A percentile compares a stretch with the other conserved stretches of the same genome.
phyloP scores from a whole-genome alignment of 2,797 vertebrate genomes.

The Pipistrellus pygmaeus region DNA sequence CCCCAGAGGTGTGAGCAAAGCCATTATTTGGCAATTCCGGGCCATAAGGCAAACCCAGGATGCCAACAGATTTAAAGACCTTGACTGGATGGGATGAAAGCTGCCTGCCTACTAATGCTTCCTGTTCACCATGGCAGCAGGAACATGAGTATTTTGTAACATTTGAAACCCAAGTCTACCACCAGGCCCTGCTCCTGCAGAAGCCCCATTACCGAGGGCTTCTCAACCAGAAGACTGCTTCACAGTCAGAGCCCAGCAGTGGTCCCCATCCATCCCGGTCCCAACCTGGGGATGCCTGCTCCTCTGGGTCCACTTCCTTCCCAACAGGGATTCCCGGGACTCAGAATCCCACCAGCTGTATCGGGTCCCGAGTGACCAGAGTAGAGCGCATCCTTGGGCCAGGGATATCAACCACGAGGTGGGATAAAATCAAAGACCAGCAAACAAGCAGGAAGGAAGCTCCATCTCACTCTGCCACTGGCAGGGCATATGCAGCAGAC shows the following conservation, averaged over 20 bases:
- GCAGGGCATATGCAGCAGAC: neutral
- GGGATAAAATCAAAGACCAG: neutral
- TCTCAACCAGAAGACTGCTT: neutral
- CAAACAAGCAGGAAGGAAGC: neutral
- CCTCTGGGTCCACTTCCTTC: neutral
- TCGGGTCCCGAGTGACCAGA: neutral
- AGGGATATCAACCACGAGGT: too few species aligned
- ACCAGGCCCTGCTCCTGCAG: neutral
- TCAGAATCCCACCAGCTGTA: neutral
- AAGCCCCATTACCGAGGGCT: neutral
- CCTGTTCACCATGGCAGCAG: neutral
- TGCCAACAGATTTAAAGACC: neutral
- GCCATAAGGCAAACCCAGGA: neutral
- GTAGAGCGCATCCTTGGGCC: neutral
- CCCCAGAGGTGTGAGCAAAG: neutral
- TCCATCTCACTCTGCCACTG: neutral
- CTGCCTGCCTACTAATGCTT: neutral
- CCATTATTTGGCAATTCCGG: neutral
- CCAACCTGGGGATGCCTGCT: neutral
- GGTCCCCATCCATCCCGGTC: too few species aligned
- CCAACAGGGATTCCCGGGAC: accelerated
- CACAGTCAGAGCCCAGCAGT: neutral
- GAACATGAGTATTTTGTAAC: neutral
- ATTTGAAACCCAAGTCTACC: neutral
- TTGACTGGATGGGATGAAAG: neutral